Percentiles rank a stretch among this genome's conserved stretches.
phyloP scores from a whole-genome alignment of 2,888 invertebrate genomes.

The Marasmarcha lunaedactyla region DNA sequence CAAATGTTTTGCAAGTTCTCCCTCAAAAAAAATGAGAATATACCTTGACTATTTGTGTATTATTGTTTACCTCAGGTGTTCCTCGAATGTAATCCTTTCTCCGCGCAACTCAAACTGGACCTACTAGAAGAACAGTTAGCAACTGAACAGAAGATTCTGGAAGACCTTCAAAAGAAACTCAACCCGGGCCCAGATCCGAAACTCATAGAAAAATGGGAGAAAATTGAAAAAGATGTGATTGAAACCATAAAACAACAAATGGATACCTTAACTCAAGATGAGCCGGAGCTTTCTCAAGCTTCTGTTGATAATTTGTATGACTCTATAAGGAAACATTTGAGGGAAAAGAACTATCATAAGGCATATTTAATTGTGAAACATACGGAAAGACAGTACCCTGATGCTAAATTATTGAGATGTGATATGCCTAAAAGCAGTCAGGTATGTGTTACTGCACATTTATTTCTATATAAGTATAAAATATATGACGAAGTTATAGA shows the following conservation, averaged over 20 bases:
- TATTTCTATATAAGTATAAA: background rate
- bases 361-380: slow-evolving; percentile 62
- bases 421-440: slow-evolving; percentile 61
- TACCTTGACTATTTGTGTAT: too few species aligned
- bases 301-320: slow-evolving; percentile 53
- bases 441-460: slow-evolving; percentile 28
- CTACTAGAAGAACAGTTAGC: slow-evolving; percentile 71
- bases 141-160: slow-evolving; percentile 72
- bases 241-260: slow-evolving; percentile 59
- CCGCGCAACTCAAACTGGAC: slow-evolving; percentile 74
- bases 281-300: slow-evolving; percentile 51
- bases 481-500: too few species aligned
- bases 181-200: slow-evolving; percentile 54
- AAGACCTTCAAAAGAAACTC: slow-evolving; percentile 67
- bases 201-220: slow-evolving; percentile 61
- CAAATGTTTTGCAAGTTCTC: too few species aligned
- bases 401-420: slow-evolving; percentile 52
- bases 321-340: slow-evolving; percentile 48
- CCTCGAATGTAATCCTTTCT: slow-evolving; percentile 87
- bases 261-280: slow-evolving; percentile 53
- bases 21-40: too few species aligned
- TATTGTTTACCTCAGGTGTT: too few species aligned
- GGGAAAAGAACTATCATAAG: slow-evolving; percentile 60
- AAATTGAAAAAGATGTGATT: slow-evolving; percentile 60
- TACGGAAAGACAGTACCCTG: slow-evolving; percentile 55